Evolutionary conservation across 2,797 vertebrate genomes (phyloP), one percentile per base, ranked within the genome.

Genomic region (Lindbergichthys nudifrons): DNA sequence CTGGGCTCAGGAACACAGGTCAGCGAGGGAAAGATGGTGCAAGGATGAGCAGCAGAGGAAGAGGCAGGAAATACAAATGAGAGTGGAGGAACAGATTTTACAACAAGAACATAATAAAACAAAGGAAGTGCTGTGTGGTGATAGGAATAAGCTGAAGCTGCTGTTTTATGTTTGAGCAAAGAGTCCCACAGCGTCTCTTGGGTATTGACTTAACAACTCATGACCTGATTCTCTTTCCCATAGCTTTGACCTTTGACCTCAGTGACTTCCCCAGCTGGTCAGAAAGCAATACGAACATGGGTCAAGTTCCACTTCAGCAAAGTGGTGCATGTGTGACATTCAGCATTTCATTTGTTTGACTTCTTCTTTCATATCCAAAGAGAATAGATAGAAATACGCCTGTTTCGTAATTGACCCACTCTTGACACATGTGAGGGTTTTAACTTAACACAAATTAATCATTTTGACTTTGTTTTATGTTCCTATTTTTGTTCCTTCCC

Each of bases 221-320:
- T 86, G 85, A 79, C 81, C 81, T 84, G 88, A 86, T 63, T 88
- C 65, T 54, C 75, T 77, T 86, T 84, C 77, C 81, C 74, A 88
- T 70, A 77, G 85, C 80, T 87, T 83, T 91, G 90, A 93, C 88
- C 85, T 93, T 89, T 93, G 87, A 89, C 89, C 89, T 69, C 30
- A 47, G 57, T 60, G 85, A 86, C 82, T 86, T 82, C 54, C 81
- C 83, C 87, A 88, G 87, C 89, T 90, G 91, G 82, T 85, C 79
- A 83, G 80, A 85, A 77, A 80, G 79, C 77, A 87, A 80, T 57
- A 88, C 59, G 67, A 85, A 75, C 41, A 26, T 77, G 74, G 87
- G 88, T 92, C 85, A 89, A 89, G 87, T 90, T 90, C 75, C 80
- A 80, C 39, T 65, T 75, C 26, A 69, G 76, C 61, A 41, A 52